phyloP scores from a whole-genome alignment of 2,888 invertebrate genomes.

The Platycheirus rosarum region DNA sequence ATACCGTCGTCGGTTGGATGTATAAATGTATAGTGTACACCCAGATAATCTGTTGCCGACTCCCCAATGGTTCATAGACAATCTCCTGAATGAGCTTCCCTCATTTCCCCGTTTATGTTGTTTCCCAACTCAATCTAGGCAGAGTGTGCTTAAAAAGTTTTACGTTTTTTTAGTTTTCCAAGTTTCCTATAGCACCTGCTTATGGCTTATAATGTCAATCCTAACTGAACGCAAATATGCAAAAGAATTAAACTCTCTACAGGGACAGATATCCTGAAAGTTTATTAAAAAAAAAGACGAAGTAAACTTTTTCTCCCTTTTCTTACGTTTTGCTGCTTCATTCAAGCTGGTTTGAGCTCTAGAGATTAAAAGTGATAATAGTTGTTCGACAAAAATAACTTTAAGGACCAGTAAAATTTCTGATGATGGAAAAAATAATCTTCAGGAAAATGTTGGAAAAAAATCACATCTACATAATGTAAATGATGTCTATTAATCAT shows the following conservation, averaged over 20 bases:
- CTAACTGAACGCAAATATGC: slow-evolving; percentile 47
- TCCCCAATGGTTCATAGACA: slow-evolving; percentile 36
- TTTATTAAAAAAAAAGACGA: slow-evolving; percentile 10
- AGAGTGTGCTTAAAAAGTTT: slow-evolving; percentile 31
- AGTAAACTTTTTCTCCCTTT: slow-evolving; percentile 20
- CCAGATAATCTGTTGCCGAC: slow-evolving; percentile 9
- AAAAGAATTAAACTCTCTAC: slow-evolving; percentile 60
- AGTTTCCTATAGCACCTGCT: slow-evolving; percentile 29
- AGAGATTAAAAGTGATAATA: slow-evolving; percentile 56
- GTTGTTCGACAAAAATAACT: slow-evolving; percentile 50
- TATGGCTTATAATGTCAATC: slow-evolving; percentile 39
- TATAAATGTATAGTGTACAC: too few relatives aligned
- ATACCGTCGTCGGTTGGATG: too few relatives aligned
- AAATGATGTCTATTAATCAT: too few relatives aligned
- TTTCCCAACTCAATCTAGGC: slow-evolving; percentile 17
- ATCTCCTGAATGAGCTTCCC: slow-evolving; percentile 27
- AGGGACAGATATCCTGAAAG: slow-evolving; percentile 54
- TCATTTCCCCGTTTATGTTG: slow-evolving; percentile 10
- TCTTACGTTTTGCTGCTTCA: slow-evolving; percentile 23
- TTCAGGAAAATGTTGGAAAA: slow-evolving; percentile 2
- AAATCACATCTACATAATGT: neutral
- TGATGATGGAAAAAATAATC: slow-evolving; percentile 30
- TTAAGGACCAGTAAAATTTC: slow-evolving; percentile 39
- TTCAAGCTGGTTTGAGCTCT: slow-evolving; percentile 46
- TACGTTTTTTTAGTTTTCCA: slow-evolving; percentile 23